A percentile compares a stretch with the other conserved stretches of the same genome.
These are phyloP conservation scores for rat (Rattus norvegicus) DNA, from an alignment of 2,113 vertebrate genomes.

Conservation along the genomic window GRCr8 NC_086024.1:59039501-59040000, in stretches of 20 bases:
- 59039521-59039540: neutral
- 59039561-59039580: neutral
- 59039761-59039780: neutral
- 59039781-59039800: neutral
- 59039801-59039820: neutral
- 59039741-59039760: neutral
- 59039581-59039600: neutral
- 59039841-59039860: neutral
- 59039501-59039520: neutral
- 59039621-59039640: neutral
- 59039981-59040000: neutral
- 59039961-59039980: neutral
- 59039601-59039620: neutral
- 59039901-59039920: neutral
- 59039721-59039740: neutral
- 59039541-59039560: neutral
- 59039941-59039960: neutral
- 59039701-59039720: neutral
- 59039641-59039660: neutral
- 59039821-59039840: neutral
- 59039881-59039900: neutral
- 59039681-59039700: neutral
- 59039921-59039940: neutral
- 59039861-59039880: neutral
- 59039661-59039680: neutral